A percentile compares a stretch with the other conserved stretches of the same genome.
Evolutionary conservation across 92 coral and sea anemone species (phyloP).

Genomic region (Hydrozoanthus gracilis): DNA sequence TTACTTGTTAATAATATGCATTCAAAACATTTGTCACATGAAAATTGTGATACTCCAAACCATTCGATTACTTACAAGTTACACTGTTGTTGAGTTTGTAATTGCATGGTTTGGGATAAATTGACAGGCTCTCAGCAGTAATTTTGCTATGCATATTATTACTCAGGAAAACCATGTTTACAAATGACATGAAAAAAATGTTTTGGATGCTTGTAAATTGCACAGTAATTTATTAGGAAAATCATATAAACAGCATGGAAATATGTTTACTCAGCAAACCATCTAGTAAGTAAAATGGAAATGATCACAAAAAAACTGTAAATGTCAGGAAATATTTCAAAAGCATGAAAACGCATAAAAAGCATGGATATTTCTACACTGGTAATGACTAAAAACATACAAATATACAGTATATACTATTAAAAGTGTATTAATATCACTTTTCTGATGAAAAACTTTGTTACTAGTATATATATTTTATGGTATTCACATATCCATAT

Average conservation of each 20-base stretch:
- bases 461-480: conserved; percentile 10
- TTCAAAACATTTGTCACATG: not conserved
- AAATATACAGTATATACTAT: conserved; percentile 11
- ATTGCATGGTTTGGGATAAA: conserved; percentile 7
- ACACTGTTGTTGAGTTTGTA: conserved; percentile 7
- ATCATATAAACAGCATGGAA: conserved; percentile 10
- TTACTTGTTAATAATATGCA: not conserved
- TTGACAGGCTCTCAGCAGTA: conserved; percentile 6
- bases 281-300: conserved; percentile 13
- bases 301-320: conserved; percentile 9
- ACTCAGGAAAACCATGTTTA: conserved; percentile 6
- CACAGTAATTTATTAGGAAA: conserved; percentile 13
- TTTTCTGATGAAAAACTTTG: conserved; percentile 13
- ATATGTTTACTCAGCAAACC: not conserved
- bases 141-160: conserved; percentile 11
- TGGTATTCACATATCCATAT: conserved; percentile 6
- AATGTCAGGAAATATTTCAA: not conserved
- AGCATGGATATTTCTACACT: conserved; percentile 10
- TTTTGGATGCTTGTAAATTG: conserved; percentile 10
- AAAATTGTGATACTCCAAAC: conserved; percentile 6
- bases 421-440: conserved; percentile 8
- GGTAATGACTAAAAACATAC: conserved; percentile 10
- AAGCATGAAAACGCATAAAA: conserved; percentile 6
- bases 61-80: conserved; percentile 6
- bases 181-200: conserved; percentile 9